Percentiles rank a stretch among this genome's conserved stretches.
Evolutionary conservation across 30 jellyfish, hydroid and myxozoan species (phyloP).

Genomic region (Pseudorhiza aurosa): DNA sequence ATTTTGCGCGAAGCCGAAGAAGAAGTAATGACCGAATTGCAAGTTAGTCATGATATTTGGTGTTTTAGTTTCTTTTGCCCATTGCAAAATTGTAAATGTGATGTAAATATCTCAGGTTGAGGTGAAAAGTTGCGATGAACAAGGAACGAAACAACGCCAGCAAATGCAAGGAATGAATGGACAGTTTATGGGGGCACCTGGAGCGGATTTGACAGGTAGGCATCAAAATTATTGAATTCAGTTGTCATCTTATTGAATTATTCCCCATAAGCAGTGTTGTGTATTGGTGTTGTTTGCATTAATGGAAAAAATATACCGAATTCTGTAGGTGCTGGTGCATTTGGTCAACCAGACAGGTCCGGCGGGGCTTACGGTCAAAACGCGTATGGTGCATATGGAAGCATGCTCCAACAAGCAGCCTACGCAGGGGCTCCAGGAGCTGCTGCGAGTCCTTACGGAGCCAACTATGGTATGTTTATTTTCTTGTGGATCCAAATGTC

Average conservation of each 20-base stretch:
- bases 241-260: too few relatives aligned
- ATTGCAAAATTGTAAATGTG: too few relatives aligned
- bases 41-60: too few relatives aligned
- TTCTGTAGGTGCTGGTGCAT: constrained; percentile 12
- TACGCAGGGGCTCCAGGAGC: constrained; percentile 88
- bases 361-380: constrained; percentile 41
- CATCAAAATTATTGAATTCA: too few relatives aligned
- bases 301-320: too few relatives aligned
- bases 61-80: too few relatives aligned
- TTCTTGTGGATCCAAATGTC: too few relatives aligned
- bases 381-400: constrained; percentile 62
- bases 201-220: constrained; percentile 44
- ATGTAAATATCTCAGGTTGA: constrained; percentile 41
- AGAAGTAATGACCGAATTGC: too few relatives aligned
- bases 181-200: constrained; percentile 74
- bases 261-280: too few relatives aligned
- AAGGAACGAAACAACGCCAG: constrained; percentile 23
- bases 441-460: constrained; percentile 66
- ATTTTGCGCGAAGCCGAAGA: too few relatives aligned
- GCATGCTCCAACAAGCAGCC: constrained; percentile 72
- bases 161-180: constrained; percentile 66
- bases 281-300: too few relatives aligned
- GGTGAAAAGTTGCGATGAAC: constrained; percentile 70
- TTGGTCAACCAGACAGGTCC: constrained; percentile 50
- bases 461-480: constrained; percentile 59